A percentile compares a stretch with the other conserved stretches of the same genome.
Conservation (phyloP, 2,113 vertebrate species). For the Callospermophilus lateralis region DNA sequence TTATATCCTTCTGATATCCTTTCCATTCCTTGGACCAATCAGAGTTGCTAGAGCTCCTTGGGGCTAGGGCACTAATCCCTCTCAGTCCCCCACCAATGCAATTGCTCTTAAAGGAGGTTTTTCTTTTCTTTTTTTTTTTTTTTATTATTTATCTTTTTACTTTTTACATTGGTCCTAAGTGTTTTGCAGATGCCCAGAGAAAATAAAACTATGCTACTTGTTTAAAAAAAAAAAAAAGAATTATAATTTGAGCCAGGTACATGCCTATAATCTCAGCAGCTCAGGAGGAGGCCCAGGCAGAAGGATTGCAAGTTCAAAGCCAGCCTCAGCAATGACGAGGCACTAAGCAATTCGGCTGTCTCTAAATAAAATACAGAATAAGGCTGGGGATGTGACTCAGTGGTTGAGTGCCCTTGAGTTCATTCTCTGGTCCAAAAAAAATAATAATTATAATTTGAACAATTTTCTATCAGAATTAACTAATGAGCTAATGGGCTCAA, state of each 20-base stretch:
- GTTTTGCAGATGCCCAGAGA: slow-evolving; percentile 69
- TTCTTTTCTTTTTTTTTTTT: not conserved
- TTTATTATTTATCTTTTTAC: not conserved
- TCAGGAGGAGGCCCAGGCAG: too few relatives aligned
- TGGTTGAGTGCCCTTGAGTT: too few relatives aligned
- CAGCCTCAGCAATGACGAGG: too few relatives aligned
- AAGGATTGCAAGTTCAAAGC: too few relatives aligned
- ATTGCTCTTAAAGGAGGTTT: not conserved
- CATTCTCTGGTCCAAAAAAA: not conserved
- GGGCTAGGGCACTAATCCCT: slow-evolving; percentile 34
- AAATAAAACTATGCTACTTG: slow-evolving; percentile 77
- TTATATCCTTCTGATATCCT: not conserved
- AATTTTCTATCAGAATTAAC: slow-evolving; percentile 25
- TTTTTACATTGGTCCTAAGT: slow-evolving; percentile 55
- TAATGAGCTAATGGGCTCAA: not conserved
- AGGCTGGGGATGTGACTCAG: too few relatives aligned
- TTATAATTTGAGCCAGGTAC: not conserved
- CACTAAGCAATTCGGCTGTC: too few relatives aligned
- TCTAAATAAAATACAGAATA: too few relatives aligned
- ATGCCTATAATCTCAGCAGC: too few relatives aligned
- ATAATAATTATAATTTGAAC: not conserved
- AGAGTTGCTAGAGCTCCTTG: slow-evolving; percentile 45
- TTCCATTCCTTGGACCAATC: slow-evolving; percentile 74
- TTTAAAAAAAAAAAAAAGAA: slow-evolving; percentile 44
- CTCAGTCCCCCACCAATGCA: not conserved